Base-by-base conservation (phyloP, 2,888 invertebrate genomes). In the Zhuqinia jingwanae region DNA sequence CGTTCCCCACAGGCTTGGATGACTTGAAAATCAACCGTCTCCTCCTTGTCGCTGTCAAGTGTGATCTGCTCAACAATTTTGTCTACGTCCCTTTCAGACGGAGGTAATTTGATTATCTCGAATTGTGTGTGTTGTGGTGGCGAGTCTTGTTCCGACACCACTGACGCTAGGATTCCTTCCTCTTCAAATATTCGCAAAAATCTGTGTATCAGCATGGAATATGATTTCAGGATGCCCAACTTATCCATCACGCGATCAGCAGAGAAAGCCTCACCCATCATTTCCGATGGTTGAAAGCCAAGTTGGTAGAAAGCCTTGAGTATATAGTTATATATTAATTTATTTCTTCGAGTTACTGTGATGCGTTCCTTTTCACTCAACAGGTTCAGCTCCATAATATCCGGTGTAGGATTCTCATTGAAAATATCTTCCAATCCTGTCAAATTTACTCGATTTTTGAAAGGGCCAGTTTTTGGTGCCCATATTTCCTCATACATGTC, bases 401-500 rank as follows among this genome's bases (percentile, higher is more conserved):
- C 78, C 0, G 25, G 25, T 0, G 13, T 65, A 6, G 17, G 27
- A n/a, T 47, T 30, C n/a, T 60, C 47, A 25, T 45, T 30, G 6
- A 65, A 63, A 47, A 80, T 42, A 1, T 36, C 47, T 11, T 30
- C 30, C 30, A 68, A 27, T 47, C 45, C 13, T 1, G 3, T 5
- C 22, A 88, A 22, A 20, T 81, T 81, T 0, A 56, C 70, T 8
- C 87, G 60, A 0, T 80, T 30, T 22, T 76, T 45, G 2, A 76
- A 50, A 6, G 79, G 77, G 1, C 83, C 83, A 13, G 27, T 17
- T 50, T 68, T 88, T 2, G 73, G 25, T 60, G 47, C 73, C 87
- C 88, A 89, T 11, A 82, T 82, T 60, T 88, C 88, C n/a, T 85
- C 84, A 45, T 60, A 86, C 79, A 87, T 79, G 27, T 81, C 85